A percentile compares a stretch with the other conserved stretches of the same genome.
These are phyloP conservation scores for Grammatotria lemairii DNA, from an alignment of 2,113 vertebrate species.

Conservation along the genomic window DNA sequence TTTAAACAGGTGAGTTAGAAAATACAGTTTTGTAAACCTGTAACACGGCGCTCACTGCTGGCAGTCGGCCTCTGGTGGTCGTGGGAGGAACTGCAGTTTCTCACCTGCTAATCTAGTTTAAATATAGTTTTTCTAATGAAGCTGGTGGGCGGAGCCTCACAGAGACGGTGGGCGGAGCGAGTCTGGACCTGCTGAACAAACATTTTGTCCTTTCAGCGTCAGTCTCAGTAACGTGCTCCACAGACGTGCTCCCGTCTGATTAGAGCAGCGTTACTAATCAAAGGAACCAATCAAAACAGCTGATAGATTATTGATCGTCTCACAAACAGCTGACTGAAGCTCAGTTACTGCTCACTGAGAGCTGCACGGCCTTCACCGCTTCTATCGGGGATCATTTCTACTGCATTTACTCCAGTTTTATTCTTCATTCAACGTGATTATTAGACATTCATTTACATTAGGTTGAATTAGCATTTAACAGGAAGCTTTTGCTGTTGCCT, in stretches of 20 bases:
- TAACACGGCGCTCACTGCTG: background rate
- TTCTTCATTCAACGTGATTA: background rate
- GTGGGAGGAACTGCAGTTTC: rapidly evolving
- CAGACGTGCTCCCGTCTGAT: background rate
- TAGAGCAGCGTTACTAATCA: background rate
- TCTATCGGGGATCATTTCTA: rapidly evolving
- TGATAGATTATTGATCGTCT: background rate
- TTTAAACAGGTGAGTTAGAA: background rate
- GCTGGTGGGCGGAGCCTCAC: background rate
- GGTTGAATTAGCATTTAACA: background rate
- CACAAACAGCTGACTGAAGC: background rate
- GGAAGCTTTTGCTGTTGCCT: background rate
- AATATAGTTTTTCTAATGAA: background rate
- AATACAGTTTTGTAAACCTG: background rate
- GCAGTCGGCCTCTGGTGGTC: background rate
- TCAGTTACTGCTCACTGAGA: background rate
- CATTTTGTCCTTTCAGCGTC: background rate
- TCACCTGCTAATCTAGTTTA: background rate
- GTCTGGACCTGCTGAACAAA: background rate
- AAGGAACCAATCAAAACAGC: background rate
- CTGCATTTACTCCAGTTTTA: rapidly evolving
- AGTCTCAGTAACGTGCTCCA: background rate
- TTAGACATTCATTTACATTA: background rate
- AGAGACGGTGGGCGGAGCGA: rapidly evolving
- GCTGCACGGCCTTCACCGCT: background rate